phyloP scores from a whole-genome alignment of 2,797 vertebrate genomes.

The Bovichtus variegatus region DNA sequence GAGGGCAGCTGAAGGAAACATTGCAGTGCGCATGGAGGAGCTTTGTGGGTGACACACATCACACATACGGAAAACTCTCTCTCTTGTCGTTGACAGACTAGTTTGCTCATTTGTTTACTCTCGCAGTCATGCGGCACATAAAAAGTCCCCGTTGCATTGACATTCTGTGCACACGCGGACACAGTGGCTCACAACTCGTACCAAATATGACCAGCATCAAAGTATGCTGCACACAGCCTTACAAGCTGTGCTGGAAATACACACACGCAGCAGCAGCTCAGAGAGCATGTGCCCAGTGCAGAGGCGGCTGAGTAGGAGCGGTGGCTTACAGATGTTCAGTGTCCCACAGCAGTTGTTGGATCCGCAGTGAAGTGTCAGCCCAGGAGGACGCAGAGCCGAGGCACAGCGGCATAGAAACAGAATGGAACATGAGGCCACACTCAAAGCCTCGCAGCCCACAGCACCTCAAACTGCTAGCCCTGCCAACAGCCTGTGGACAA shows the following conservation, averaged over 20 bases:
- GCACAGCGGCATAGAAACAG: slow-evolving; percentile 78
- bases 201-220: slow-evolving; percentile 58
- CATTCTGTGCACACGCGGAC: slow-evolving; percentile 23
- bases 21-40: background rate
- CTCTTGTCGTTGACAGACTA: slow-evolving; percentile 18
- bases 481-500: slow-evolving; percentile 65
- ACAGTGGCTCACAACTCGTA: slow-evolving; percentile 41
- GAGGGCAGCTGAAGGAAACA: slow-evolving; percentile 28
- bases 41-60: background rate
- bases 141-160: slow-evolving; percentile 27
- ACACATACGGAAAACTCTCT: background rate
- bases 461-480: slow-evolving; percentile 64
- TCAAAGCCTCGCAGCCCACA: slow-evolving; percentile 74
- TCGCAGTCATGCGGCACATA: slow-evolving; percentile 13
- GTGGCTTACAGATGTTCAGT: slow-evolving; percentile 82
- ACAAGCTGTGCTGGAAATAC: slow-evolving; percentile 56
- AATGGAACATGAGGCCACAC: slow-evolving; percentile 84
- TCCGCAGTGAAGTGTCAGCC: slow-evolving; percentile 78
- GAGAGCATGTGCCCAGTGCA: slow-evolving; percentile 57
- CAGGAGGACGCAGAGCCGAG: slow-evolving; percentile 68
- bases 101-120: slow-evolving; percentile 50
- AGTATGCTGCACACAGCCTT: slow-evolving; percentile 50
- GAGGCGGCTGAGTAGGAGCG: slow-evolving; percentile 64
- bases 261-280: slow-evolving; percentile 49
- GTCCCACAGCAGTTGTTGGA: slow-evolving; percentile 83